Percentiles rank a stretch among this genome's conserved stretches.
These are phyloP conservation scores for Cyclopterus lumpus DNA, from an alignment of 2,797 vertebrate genomes.

Conservation along the genomic window DNA sequence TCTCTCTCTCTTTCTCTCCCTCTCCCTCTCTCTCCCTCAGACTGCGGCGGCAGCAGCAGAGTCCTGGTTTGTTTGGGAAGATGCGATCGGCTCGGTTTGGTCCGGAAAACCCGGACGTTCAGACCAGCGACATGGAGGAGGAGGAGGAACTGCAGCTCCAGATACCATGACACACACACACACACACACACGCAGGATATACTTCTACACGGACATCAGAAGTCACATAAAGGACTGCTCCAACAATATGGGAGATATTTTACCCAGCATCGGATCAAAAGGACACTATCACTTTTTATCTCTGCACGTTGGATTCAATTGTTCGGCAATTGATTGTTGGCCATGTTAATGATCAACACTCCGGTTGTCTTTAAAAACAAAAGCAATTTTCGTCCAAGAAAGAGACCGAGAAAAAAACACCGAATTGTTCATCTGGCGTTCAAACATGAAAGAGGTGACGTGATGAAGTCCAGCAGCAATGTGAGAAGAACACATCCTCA, in stretches of 20 bases:
- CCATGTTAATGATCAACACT: constrained; percentile 1
- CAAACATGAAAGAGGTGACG: neutral
- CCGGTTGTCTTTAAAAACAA: neutral
- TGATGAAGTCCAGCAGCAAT: neutral
- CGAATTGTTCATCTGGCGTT: neutral
- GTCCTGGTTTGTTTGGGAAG: constrained; percentile 89
- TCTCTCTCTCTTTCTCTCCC: neutral
- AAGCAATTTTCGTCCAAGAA: neutral
- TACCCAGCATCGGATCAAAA: neutral
- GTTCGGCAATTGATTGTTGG: neutral
- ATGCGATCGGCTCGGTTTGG: constrained; percentile 89
- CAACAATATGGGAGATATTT: neutral
- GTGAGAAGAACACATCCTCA: neutral
- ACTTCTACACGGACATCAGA: neutral
- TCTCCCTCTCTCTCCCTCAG: constrained; percentile 65
- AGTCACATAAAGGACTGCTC: neutral
- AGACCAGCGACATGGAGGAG: constrained; percentile 90
- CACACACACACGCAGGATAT: constrained; percentile 9
- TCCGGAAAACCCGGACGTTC: constrained; percentile 84
- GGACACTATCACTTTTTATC: neutral
- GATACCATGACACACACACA: constrained; percentile 82
- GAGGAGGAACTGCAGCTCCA: constrained; percentile 93
- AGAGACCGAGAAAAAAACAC: neutral
- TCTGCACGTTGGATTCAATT: neutral
- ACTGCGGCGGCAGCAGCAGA: constrained; percentile 94